phyloP scores from a whole-genome alignment of 2,888 invertebrate species.

The Rhingia rostrata region DNA sequence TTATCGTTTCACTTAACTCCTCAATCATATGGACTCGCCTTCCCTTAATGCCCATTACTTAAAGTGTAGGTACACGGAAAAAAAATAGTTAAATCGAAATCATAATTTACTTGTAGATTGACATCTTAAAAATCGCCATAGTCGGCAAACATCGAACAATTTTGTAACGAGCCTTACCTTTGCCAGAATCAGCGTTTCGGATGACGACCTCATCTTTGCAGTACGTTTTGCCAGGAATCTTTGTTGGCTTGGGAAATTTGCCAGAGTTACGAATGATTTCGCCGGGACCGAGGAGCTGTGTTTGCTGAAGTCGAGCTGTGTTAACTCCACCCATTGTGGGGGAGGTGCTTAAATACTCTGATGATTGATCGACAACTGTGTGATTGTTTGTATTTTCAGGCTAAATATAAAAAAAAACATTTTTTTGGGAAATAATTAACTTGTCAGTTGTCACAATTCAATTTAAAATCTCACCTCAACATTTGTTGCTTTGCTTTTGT shows the following conservation, averaged over 20 bases:
- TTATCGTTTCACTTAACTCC: conserved; percentile 98
- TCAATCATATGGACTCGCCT: conserved; percentile 99
- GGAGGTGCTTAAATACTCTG: conserved; percentile 84
- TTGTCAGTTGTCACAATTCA: no score
- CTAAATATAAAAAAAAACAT: conserved; percentile 46
- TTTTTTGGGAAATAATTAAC: no score
- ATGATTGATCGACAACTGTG: conserved; percentile 77
- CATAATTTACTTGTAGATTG: conserved; percentile 40
- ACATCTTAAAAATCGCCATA: conserved; percentile 1
- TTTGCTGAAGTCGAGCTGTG: conserved; percentile 81
- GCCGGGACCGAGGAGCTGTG: conserved; percentile 88
- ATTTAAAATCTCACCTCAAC: conserved; percentile 82
- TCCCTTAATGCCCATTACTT: conserved; percentile 99
- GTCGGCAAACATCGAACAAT: no score
- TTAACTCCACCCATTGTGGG: conserved; percentile 83
- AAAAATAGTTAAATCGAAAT: conserved; percentile 62
- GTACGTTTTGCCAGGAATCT: conserved; percentile 95
- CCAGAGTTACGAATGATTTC: conserved; percentile 94
- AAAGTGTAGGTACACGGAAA: conserved; percentile 62
- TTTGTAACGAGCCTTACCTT: conserved; percentile 86
- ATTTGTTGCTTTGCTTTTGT: conserved; percentile 88
- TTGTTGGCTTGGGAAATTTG: conserved; percentile 93
- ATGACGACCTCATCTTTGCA: conserved; percentile 98
- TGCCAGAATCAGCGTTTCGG: conserved; percentile 96
- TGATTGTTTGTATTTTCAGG: conserved; percentile 75